Evolutionary conservation across 2,113 vertebrate genomes (phyloP).

Genomic region (Pteropus alecto): DNA sequence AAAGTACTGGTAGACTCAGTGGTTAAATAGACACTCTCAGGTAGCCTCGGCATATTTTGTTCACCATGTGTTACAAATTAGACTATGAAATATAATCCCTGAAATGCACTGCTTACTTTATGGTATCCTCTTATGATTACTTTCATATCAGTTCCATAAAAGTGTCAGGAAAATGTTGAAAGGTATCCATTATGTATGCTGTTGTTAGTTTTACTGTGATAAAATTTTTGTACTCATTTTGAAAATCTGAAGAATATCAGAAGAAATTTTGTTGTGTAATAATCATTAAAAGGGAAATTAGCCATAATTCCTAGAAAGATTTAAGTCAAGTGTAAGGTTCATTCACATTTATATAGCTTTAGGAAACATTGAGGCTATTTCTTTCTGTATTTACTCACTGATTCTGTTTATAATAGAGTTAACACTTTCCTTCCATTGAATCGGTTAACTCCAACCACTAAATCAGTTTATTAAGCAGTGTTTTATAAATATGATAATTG

Average conservation of each 20-base stretch:
- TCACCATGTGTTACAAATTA: background rate
- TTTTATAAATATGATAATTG: background rate
- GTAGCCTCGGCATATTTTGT: background rate
- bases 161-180: background rate
- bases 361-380: background rate
- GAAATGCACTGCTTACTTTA: background rate
- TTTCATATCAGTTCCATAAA: background rate
- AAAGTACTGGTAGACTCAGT: background rate
- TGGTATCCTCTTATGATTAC: background rate
- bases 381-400: background rate
- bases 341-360: background rate
- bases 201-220: background rate
- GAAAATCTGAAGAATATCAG: background rate
- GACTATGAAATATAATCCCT: background rate
- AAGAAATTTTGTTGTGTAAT: background rate
- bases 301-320: background rate
- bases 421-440: background rate
- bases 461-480: background rate
- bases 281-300: conserved; percentile 41
- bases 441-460: background rate
- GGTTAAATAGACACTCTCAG: background rate
- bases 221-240: background rate
- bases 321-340: conserved; percentile 5
- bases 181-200: background rate
- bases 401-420: background rate